phyloP scores from a whole-genome alignment of 1,140 invertebrate genomes.

The Diuraphis noxia region DNA sequence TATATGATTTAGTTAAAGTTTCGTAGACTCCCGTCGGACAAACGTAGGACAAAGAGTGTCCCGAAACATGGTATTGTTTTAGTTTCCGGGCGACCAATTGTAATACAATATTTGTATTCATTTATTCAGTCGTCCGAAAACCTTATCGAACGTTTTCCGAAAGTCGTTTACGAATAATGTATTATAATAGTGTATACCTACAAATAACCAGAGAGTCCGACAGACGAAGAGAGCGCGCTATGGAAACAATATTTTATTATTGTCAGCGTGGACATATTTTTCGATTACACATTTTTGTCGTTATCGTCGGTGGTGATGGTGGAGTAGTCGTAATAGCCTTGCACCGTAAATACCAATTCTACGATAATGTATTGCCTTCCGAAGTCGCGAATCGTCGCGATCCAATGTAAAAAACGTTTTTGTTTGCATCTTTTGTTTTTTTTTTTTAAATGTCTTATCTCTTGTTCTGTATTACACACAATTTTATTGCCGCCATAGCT shows the following conservation, averaged over 20 bases:
- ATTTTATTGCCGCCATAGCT: neutral
- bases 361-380: neutral
- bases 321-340: neutral
- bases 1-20: neutral
- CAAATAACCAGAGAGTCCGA: neutral
- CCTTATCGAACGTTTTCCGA: neutral
- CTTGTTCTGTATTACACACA: neutral
- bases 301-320: neutral
- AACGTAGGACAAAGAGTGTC: neutral
- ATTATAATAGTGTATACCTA: neutral
- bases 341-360: neutral
- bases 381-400: neutral
- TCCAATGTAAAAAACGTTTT: neutral
- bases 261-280: neutral
- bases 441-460: neutral
- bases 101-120: neutral
- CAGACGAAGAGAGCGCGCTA: neutral
- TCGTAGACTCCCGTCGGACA: neutral
- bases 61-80: neutral
- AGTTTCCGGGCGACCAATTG: neutral
- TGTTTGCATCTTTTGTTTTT: neutral
- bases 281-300: neutral
- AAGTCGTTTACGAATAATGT: neutral
- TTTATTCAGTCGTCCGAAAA: neutral
- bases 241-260: neutral